Base-by-base conservation (phyloP, 2,888 invertebrate species). In the Drosophila austrosaltans region DNA sequence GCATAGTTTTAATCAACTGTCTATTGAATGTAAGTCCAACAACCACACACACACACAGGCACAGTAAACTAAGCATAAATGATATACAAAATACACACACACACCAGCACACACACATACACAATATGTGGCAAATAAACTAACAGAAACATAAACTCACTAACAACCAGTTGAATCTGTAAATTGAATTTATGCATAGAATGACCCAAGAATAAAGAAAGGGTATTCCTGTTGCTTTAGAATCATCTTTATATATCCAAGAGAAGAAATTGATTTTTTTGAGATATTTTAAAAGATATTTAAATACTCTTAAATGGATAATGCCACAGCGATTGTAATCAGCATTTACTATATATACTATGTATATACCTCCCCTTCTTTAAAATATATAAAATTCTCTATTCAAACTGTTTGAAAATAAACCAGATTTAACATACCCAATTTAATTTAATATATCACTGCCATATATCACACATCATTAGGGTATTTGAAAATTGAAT, bases 81-180 rank as follows among this genome's bases (percentile, higher is more conserved):
- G 77, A 58, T 16, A 53, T 48, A 67, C 42, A 40, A 69, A 40
- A 53, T 42, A 42, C 20, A 36, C 40, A 10, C 60, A 16, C 40
- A 16, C 16, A 16, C n/a, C n/a, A 32, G 6, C 16, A 2, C 48
- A 40, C 16, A 25, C 40, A 39, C n/a, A 25, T 2, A 6, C 30
- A 42, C 16, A 64, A 67, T 69, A 69, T 61, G 61, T 69, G 44
- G 59, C 64, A 78, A 54, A 58, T 30, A 53, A 48, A 48, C 48
- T 48, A 48, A 48, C 48, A 25, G 25, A 48, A 48, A 10, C 25
- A 48, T 10, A 10, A 25, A 48, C 42, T 42, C 25, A 66, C 59
- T 39, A 39, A 63, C 79, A 87, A 89, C 89, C 54, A 89, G 83
- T 83, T 81, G 82, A 83, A 89, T 81, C 22, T 48, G 48, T 48